Percentiles rank a stretch among this genome's conserved stretches.
Evolutionary conservation across 2,113 vertebrate genomes (phyloP).

Genomic region (Scopus umbretta): DNA sequence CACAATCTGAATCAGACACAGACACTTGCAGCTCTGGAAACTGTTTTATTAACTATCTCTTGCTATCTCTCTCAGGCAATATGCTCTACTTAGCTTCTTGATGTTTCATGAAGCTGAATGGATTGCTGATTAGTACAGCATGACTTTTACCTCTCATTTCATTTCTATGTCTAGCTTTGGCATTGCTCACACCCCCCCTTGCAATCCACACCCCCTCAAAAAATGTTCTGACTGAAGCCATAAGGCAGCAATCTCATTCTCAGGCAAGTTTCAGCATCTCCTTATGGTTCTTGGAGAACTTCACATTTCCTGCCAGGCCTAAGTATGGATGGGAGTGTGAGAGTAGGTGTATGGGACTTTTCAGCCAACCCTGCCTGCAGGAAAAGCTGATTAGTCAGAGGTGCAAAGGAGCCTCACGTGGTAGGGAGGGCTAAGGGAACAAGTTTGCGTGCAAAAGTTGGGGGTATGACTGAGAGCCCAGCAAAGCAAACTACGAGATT

Average conservation of each 20-base stretch:
- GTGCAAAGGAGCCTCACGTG: background rate
- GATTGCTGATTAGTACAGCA: background rate
- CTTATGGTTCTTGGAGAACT: constrained; percentile 49
- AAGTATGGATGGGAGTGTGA: constrained; percentile 31
- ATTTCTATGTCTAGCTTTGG: constrained; percentile 11
- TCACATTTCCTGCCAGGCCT: constrained; percentile 50
- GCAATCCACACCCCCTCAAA: constrained; percentile 43
- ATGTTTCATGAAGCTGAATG: constrained; percentile 4
- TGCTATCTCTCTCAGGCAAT: background rate
- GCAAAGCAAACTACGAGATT: background rate
- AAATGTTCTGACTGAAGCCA: constrained; percentile 64
- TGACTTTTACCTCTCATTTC: constrained; percentile 38
- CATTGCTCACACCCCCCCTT: background rate
- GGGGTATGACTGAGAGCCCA: background rate
- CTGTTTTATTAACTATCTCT: background rate
- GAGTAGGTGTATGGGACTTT: constrained; percentile 48
- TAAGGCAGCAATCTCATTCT: constrained; percentile 56
- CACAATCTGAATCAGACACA: background rate
- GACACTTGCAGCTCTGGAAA: background rate
- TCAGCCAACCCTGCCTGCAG: constrained; percentile 10
- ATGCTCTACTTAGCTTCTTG: background rate
- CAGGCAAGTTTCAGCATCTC: constrained; percentile 27
- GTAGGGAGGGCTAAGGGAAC: background rate
- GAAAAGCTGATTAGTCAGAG: constrained; percentile 44
- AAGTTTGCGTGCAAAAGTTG: background rate